Evolutionary conservation across 1,140 invertebrate species (phyloP), one percentile per base, ranked within the genome.

Genomic region (Tetranychus urticae): DNA sequence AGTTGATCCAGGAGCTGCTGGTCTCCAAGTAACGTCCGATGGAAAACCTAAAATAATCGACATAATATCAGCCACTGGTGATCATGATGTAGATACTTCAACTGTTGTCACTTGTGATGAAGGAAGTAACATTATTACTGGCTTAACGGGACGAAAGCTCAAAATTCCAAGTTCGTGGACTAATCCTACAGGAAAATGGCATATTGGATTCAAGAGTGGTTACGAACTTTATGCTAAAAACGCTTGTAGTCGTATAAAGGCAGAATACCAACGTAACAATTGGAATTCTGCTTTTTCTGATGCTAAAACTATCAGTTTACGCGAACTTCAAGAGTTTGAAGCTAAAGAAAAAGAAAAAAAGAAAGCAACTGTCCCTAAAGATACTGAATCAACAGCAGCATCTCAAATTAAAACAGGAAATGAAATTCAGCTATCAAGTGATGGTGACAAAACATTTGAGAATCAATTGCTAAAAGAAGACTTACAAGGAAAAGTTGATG

Each of bases 21-120:
- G 92, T 62, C 78, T 98, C 66, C 82, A 92, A 82, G 91, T 96
- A 78, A 92, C 90, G 33, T 81, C 79, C 65, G 82, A 85, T 70
- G 91, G 90, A 31, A 81, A 86, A 70, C 79, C 82, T 42, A 98
- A 98, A 77, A 81, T 98, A 52, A 83, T 97, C 68, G 91, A 96
- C 70, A 79, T 93, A 56, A 86, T 86, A 70, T 92, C 97, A 75
- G 91, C 88, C 65, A 89, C 85, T 69, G 94, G 94, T 56, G 84
- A 87, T 69, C 93, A 90, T 35, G 90, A 96, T 78, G 86, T 92
- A 46, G 82, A 87, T 69, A 90, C 85, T n/a, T 82, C 80, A 36
- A 84, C 82, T 58, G 77, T 91, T 69, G 83, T 89, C 5, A 80
- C 82, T 68, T 78, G 80, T 3, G 69, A 70, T 61, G 81, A 88